Base-by-base conservation (phyloP, 2,797 vertebrate species). In the Lutjanus campechanus region DNA sequence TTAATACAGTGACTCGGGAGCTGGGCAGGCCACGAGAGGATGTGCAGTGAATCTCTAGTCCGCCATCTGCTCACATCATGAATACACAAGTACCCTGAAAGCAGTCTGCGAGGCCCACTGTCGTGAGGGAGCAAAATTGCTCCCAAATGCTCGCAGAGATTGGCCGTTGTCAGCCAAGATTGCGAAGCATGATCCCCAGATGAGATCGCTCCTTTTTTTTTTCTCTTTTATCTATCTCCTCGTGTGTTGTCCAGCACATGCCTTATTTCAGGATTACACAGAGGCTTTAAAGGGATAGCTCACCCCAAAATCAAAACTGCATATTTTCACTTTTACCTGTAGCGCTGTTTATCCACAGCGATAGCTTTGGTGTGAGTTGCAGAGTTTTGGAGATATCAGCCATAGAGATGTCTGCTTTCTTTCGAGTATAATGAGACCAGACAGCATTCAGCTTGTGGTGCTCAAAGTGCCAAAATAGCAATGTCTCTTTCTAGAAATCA, bases 141-240 rank as follows among this genome's bases (percentile, higher is more conserved):
- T 93, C 89, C 91, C 91, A 93, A 95, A 94, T 91, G 93, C 77
- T 92, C 63, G 47, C 59, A 60, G 84, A 90, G 89, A 89, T 79
- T 65, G 67, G 68, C 50, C 44, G 29, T 75, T 69, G 77, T 80
- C 82, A 83, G 85, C 82, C 86, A 86, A 88, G 85, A 89, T 79
- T 77, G 60, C 7, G 4, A 85, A 76, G 82, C 73, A 53, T 66
- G 75, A 90, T 85, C 60, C 80, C 77, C 79, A 80, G 81, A 90
- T 66, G 69, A 88, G 69, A 78, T 76, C 36, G 58, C 43, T 58
- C 51, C 49, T 61, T 63, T 51, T 68, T 63, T 44, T 51, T 82
- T n/a, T n/a, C n/a, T 67, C 58, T 78, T 79, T 82, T 68, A 70
- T 85, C 73, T 70, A 50, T 29, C 46, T 66, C 19, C 53, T 63